phyloP scores from a whole-genome alignment of 2,113 vertebrate genomes.

The Oncorhynchus kisutch region DNA sequence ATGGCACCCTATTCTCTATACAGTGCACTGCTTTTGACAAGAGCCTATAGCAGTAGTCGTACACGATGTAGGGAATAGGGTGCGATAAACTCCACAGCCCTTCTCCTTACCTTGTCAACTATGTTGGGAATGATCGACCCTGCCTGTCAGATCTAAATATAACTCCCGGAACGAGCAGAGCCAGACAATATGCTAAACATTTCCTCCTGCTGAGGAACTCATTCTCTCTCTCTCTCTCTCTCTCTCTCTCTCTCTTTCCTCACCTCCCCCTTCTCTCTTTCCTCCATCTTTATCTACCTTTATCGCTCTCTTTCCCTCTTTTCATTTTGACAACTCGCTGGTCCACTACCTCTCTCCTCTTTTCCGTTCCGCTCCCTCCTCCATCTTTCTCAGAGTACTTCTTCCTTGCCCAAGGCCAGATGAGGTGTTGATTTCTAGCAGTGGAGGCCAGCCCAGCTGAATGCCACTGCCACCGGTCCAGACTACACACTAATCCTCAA shows the following conservation, averaged over 20 bases:
- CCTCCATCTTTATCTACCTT: neutral
- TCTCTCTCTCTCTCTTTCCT: conserved; percentile 38
- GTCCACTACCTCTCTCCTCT: conserved; percentile 31
- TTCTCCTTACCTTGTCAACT: conserved; percentile 58
- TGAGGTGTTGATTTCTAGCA: conserved; percentile 74
- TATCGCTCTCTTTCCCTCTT: neutral
- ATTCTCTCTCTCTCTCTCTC: conserved; percentile 57
- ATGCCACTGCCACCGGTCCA: neutral
- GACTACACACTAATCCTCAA: conserved; percentile 21
- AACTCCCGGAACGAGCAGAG: conserved; percentile 63
- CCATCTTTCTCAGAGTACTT: neutral
- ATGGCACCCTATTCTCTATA: no score
- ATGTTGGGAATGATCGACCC: conserved; percentile 69
- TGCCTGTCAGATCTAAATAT: conserved; percentile 76
- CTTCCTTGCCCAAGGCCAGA: conserved; percentile 68
- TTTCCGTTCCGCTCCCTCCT: conserved; percentile 18
- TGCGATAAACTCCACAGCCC: conserved; percentile 66
- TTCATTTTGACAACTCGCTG: conserved; percentile 24
- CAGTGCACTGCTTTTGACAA: conserved; percentile 52
- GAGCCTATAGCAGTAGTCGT: conserved; percentile 49
- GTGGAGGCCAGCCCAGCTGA: conserved; percentile 1
- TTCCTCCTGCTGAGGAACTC: conserved; percentile 77
- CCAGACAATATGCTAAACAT: conserved; percentile 78
- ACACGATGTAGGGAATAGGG: neutral
- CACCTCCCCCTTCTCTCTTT: conserved; percentile 11